Conservation (phyloP, 92 coral and sea anemone genomes). For the Isaurus tuberculatus region DNA sequence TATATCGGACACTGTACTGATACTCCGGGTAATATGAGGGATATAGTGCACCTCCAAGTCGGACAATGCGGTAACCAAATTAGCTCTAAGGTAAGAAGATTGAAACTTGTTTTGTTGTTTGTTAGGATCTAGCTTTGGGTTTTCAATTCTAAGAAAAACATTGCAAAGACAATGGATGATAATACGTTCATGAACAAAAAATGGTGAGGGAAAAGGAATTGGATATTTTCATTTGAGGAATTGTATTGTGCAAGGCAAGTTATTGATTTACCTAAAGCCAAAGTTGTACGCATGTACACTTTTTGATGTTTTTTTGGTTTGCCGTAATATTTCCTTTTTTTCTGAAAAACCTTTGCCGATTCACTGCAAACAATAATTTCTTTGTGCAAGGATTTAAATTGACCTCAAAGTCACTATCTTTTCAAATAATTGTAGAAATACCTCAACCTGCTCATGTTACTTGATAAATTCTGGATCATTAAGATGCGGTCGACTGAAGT, state of each 20-base stretch:
- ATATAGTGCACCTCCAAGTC: conserved; percentile 87
- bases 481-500: too few relatives aligned
- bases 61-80: conserved; percentile 92
- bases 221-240: neutral
- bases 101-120: neutral
- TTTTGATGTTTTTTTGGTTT: too few relatives aligned
- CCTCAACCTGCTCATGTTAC: too few relatives aligned
- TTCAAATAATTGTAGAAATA: too few relatives aligned
- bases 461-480: too few relatives aligned
- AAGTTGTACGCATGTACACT: neutral
- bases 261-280: neutral
- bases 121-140: neutral
- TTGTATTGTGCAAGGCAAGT: neutral
- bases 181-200: neutral
- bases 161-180: neutral
- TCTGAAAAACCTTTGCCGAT: too few relatives aligned
- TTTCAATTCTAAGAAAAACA: neutral
- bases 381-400: too few relatives aligned
- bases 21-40: conserved; percentile 67
- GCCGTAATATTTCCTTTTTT: too few relatives aligned
- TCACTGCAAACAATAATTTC: too few relatives aligned
- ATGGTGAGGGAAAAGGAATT: neutral
- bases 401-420: too few relatives aligned
- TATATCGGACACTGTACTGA: conserved; percentile 36
- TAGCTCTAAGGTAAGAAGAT: conserved; percentile 71